Evolutionary conservation across 2,113 vertebrate genomes (phyloP).

Genomic region (human): GRCh38 chr20:6758501-6759000

Average conservation of each 20-base stretch:
- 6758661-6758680: neutral
- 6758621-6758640: neutral
- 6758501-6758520: neutral
- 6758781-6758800: neutral
- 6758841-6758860: neutral
- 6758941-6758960: neutral
- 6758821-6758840: neutral
- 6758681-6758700: neutral
- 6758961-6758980: neutral
- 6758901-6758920: neutral
- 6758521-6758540: neutral
- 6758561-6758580: neutral
- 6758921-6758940: neutral
- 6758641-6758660: neutral
- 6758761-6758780: neutral
- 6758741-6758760: neutral
- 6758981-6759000: neutral
- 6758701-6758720: neutral
- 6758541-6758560: neutral
- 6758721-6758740: neutral
- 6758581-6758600: neutral
- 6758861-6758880: too few species aligned
- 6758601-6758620: neutral
- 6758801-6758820: neutral
- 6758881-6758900: neutral